Evolutionary conservation across 1,140 invertebrate species (phyloP), one percentile per base, ranked within the genome.

Genomic region (Oppia nitens): DNA sequence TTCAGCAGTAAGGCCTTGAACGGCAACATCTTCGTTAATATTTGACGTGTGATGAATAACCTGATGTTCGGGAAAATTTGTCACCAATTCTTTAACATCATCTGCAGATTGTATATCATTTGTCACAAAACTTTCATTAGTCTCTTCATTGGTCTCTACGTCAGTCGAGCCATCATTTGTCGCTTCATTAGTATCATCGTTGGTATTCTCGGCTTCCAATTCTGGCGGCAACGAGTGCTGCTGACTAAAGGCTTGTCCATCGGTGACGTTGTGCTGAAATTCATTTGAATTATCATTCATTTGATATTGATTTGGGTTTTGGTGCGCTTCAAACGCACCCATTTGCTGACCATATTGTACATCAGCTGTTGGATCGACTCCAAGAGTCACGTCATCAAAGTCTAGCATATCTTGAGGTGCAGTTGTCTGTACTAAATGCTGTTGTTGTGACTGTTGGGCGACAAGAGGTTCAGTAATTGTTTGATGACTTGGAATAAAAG

Each of bases 141-240:
- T 40, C 32, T 27, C 29, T n/a, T 48, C 24, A 12, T 26, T 23
- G 12, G 25, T n/a, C 57, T n/a, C n/a, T 61, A 49, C 1, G 21
- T 61, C 54, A n/a, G 52, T 21, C 17, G 54, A 26, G 57, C 17
- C 20, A 59, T 17, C 6, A 23, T 57, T 57, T 23, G 12, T n/a
- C n/a, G n/a, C n/a, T n/a, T n/a, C n/a, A n/a, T n/a, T n/a, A n/a
- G n/a, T n/a, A n/a, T n/a, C n/a, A n/a, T n/a, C n/a, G n/a, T n/a
- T n/a, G n/a, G n/a, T n/a, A n/a, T n/a, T n/a, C n/a, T n/a, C n/a
- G n/a, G n/a, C n/a, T n/a, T n/a, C 57, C 25, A 28, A n/a, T 14
- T 50, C 57, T 20, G n/a, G 53, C 23, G n/a, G 23, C 53, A 23
- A 24, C 6, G 6, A 9, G 32, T 6, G 32, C 32, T 6, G 6